phyloP scores from a whole-genome alignment of 2,113 vertebrate genomes.

The Hipposideros armiger region DNA sequence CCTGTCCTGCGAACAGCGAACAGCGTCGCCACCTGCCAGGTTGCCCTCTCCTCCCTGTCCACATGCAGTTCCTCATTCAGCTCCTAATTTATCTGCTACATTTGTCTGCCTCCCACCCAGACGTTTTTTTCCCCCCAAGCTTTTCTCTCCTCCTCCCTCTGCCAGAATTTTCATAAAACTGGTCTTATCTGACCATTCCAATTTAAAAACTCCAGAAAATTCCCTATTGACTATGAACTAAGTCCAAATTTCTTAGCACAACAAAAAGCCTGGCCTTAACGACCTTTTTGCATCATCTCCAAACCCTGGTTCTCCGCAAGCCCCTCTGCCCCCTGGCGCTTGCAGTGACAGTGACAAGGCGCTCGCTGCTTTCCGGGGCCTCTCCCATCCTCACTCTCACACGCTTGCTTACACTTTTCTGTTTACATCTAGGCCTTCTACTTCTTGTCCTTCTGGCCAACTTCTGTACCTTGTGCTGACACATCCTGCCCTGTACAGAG shows the following conservation, averaged over 20 bases:
- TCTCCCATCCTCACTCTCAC: not conserved
- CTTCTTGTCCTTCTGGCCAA: not conserved
- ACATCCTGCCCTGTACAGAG: not conserved
- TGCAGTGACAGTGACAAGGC: not conserved
- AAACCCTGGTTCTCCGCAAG: not conserved
- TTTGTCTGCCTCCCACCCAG: not conserved
- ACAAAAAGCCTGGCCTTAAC: not conserved
- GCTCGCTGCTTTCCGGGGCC: not conserved
- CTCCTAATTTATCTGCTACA: not conserved
- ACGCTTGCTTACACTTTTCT: not conserved
- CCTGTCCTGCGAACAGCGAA: not conserved
- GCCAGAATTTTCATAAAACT: not conserved
- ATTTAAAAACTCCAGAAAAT: not conserved
- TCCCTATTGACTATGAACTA: not conserved
- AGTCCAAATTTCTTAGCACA: not conserved
- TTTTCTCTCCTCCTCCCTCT: not conserved
- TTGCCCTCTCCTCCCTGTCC: not conserved
- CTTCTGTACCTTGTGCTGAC: not conserved
- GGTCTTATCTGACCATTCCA: not conserved
- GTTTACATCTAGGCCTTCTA: not conserved
- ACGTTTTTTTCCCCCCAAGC: not conserved
- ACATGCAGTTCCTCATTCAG: not conserved
- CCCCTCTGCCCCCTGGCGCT: accelerated
- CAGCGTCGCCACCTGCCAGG: accelerated
- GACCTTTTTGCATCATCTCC: not conserved